Base-by-base conservation (phyloP, 2,888 invertebrate species). In the Candidula unifasciata region DNA sequence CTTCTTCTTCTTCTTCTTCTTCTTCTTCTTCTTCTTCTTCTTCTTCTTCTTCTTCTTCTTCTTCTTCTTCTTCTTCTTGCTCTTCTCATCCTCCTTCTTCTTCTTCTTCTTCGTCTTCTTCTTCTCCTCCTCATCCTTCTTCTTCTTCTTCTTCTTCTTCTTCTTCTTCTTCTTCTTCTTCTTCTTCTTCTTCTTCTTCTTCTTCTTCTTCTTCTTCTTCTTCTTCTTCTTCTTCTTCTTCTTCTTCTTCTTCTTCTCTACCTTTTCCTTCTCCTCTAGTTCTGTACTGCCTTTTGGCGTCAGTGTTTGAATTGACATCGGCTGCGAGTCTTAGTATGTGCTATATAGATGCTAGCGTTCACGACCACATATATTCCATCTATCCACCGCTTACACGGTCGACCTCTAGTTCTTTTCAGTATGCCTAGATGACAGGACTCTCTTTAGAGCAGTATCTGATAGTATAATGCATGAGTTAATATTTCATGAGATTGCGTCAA, bases 11-110 rank as follows among this genome's bases (percentile, higher is more conserved):
- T 30, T 73, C 73, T 30, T 73, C 73, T 30, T 73, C 73, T 30
- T 73, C 73, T 30, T 73, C 73, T 30, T 73, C 73, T 30, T 73
- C 73, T 30, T 73, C 73, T 30, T 73, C 73, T 30, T 73, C 73
- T 30, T 73, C 73, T 30, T 73, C 73, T 30, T 73, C 73, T 30
- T 21, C 73, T 30, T 10, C 44, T 44, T 10, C 44, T 44, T 10
- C 44, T 3, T 44, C 44, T 44, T 44, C 44, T 44, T 44, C 44
- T 44, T 44, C 44, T 73, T 33, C 24, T 73, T 33, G 3, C 18
- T 33, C 24, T 73, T 24, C 33, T 73, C 6, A 5, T 73, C 6
- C 33, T 73, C 6, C 33, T 73, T 24, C 33, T 73, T 24, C 33
- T 73, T 24, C 33, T 73, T 24, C 44, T 44, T 44, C 44, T 44